Percentiles rank a stretch among this genome's conserved stretches.
phyloP scores from a whole-genome alignment of 2,888 invertebrate species.

The Brenthis daphne region DNA sequence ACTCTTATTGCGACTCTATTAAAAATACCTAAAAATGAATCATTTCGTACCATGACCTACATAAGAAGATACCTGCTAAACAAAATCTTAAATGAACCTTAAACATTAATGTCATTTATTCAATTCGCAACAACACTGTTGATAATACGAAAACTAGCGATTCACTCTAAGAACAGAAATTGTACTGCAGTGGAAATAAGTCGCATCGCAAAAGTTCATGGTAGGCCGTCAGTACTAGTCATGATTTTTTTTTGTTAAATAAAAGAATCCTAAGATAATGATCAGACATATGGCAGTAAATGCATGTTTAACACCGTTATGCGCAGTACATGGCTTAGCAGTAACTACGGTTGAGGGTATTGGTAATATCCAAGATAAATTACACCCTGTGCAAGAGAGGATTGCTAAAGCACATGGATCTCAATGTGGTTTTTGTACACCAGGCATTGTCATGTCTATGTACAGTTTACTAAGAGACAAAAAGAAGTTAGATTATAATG shows the following conservation, averaged over 20 bases:
- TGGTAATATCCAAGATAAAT: conserved; percentile 88
- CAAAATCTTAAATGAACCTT: too few relatives aligned
- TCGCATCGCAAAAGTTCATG: too few relatives aligned
- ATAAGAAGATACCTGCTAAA: too few relatives aligned
- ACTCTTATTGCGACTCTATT: too few relatives aligned
- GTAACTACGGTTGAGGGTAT: conserved; percentile 97
- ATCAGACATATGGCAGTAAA: conserved; percentile 91
- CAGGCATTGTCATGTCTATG: conserved; percentile 99
- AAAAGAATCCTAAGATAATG: conserved; percentile 60
- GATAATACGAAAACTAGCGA: too few relatives aligned
- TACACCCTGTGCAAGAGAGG: conserved; percentile 94
- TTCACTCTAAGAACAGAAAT: too few relatives aligned
- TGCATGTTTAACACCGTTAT: conserved; percentile 94
- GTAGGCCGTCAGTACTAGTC: too few relatives aligned
- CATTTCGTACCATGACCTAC: too few relatives aligned
- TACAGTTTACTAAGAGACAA: conserved; percentile 91
- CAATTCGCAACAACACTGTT: too few relatives aligned
- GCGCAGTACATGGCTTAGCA: conserved; percentile 92
- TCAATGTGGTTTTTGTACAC: conserved; percentile 97
- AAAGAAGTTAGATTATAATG: conserved; percentile 86
- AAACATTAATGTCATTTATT: too few relatives aligned
- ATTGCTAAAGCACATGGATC: conserved; percentile 95
- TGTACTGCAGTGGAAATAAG: too few relatives aligned
- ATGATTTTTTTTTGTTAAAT: not conserved
- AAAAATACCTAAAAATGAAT: too few relatives aligned